Base-by-base conservation (phyloP, 1,140 invertebrate species). In the Ceratoteleas bidentatus region DNA sequence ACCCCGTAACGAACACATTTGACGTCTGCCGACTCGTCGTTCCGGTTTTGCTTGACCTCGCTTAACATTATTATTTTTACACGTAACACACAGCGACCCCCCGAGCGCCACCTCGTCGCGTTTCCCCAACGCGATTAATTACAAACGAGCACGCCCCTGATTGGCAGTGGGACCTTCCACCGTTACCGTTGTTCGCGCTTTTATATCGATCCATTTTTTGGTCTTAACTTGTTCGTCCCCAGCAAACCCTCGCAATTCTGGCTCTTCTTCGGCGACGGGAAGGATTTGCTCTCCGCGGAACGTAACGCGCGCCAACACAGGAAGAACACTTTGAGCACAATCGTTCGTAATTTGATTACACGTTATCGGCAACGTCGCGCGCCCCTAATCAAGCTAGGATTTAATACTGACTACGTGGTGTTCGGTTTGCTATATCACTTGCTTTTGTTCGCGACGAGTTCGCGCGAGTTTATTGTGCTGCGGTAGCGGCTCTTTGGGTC, bases 391-490 rank as follows among this genome's bases (percentile, higher is more conserved):
- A 65, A 74, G 70, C 73, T 75, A 76, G n/a, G 61, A 61, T 76
- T 76, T 68, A 76, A 76, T 76, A 76, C 62, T 76, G 62, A 60
- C 73, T 76, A 76, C 56, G 24, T 78, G 75, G 75, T 78, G 75
- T 78, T 78, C 57, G 40, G 32, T 70, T 78, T 58, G 43, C 33
- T 70, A 64, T 56, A 78, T 70, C 13, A 9, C 13, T 49, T 49
- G 11, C 8, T 43, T 58, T 76, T 52, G 0, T 49, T 49, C 45
- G 54, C 56, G 52, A 61, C 52, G 33, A 56, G 60, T 75, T 66
- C 53, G 40, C 62, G 8, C 16, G 49, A 43, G 15, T 50, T 77
- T 69, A 77, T 76, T 69, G 73, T 68, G 47, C 74, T 69, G 45
- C 32, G n/a, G 54, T 57, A 47, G 36, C 34, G 47, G 50, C 13